A percentile compares a stretch with the other conserved stretches of the same genome.
These are phyloP conservation scores for Chlorops oryzae DNA, from an alignment of 1,140 invertebrate genomes.

Conservation along the genomic window DNA sequence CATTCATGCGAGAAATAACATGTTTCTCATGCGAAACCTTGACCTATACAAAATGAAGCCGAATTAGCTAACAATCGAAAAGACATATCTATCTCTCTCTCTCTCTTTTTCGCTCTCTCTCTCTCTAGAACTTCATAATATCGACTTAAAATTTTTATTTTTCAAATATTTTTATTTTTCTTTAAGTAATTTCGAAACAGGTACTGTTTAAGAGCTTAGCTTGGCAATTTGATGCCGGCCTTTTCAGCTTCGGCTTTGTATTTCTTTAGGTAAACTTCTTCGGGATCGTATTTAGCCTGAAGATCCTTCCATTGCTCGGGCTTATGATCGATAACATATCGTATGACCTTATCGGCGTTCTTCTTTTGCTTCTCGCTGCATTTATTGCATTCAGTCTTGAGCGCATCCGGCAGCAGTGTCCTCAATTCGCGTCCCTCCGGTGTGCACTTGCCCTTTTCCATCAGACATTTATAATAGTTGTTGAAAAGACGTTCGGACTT, in stretches of 20 bases:
- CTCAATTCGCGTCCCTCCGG: conserved; percentile 66
- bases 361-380: conserved; percentile 56
- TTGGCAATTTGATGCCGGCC: conserved; percentile 36
- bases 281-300: conserved; percentile 56
- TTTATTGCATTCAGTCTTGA: conserved; percentile 57
- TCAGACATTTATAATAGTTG: conserved; percentile 62
- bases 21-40: too few relatives aligned
- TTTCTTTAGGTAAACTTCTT: conserved; percentile 53
- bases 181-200: too few relatives aligned
- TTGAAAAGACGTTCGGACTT: conserved; percentile 59
- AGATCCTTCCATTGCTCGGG: conserved; percentile 54
- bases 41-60: too few relatives aligned
- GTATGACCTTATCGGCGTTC: conserved; percentile 52
- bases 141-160: too few relatives aligned
- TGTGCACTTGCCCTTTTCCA: conserved; percentile 62
- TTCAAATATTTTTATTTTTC: too few relatives aligned
- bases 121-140: too few relatives aligned
- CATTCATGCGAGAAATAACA: too few relatives aligned
- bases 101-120: too few relatives aligned
- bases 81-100: too few relatives aligned
- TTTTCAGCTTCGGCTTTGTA: conserved; percentile 52
- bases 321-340: conserved; percentile 53
- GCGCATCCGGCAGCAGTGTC: conserved; percentile 59
- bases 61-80: too few relatives aligned
- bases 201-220: too few relatives aligned